Base-by-base conservation (phyloP, 1,140 invertebrate genomes). In the Ceratosolen solmsi region DNA sequence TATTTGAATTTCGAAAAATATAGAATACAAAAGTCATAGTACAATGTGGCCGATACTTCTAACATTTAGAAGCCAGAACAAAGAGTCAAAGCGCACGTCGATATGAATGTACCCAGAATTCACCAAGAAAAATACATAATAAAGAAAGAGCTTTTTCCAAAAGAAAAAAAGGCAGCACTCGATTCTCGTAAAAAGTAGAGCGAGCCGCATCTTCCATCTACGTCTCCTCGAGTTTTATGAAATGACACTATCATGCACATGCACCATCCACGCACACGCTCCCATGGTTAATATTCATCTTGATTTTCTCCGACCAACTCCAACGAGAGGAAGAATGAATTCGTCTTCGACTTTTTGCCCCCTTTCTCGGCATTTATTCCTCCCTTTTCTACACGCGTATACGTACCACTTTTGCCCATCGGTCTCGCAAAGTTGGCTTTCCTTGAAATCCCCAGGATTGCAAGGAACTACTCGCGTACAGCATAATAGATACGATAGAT, bases 261-360 rank as follows among this genome's bases (percentile, higher is more conserved):
- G 15, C 33, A 38, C 30, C 8, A 0, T 1, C 33, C 3, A 36
- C 36, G 22, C 17, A 36, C 17, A 36, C 7, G 54, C 41, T 36
- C n/a, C 22, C 46, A 13, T 38, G 25, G 33, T 72, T 46, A 72
- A 63, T 79, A 74, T 63, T 74, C 56, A 74, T 73, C 41, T 65
- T n/a, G 71, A 74, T 80, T 74, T 74, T 73, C 70, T 60, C 17
- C 33, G 25, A 49, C 33, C 8, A 41, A 30, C 33, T 58, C 46
- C 27, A 8, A 38, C 27, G 27, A n/a, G 30, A 36, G 9, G 20
- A n/a, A n/a, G n/a, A n/a, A 7, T 33, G 1, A 9, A n/a, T 8
- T 27, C 7, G 7, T 60, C 8, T 8, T 8, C 30, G 7, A 20
- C 65, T 25, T 25, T 11, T 17, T 17, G 20, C 8, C 8, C 27